Evolutionary conservation across 2,888 invertebrate species (phyloP).

Genomic region (Orthonychiurus folsomi): DNA sequence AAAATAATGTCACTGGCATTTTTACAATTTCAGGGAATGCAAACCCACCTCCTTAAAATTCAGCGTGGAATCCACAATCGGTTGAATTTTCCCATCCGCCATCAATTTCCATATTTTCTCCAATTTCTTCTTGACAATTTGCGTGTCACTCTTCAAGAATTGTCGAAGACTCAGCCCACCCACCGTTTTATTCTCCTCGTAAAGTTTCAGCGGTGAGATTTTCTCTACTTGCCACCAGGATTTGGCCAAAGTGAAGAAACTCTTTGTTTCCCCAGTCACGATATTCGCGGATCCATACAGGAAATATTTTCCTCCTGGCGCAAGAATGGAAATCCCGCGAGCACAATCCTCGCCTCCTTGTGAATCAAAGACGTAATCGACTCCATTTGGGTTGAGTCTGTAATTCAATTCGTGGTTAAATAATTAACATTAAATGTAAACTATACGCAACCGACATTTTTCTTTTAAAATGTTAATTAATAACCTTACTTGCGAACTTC

Average conservation of each 20-base stretch:
- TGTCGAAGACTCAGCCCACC: constrained; percentile 75
- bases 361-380: constrained; percentile 78
- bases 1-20: neutral
- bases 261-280: constrained; percentile 82
- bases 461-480: no score
- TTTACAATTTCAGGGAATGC: neutral
- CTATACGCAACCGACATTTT: no score
- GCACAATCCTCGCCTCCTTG: constrained; percentile 82
- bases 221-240: constrained; percentile 86
- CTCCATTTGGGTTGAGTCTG: constrained; percentile 65
- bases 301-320: constrained; percentile 81
- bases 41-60: constrained; percentile 68
- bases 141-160: constrained; percentile 64
- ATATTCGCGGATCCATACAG: constrained; percentile 80
- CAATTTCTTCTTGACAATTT: constrained; percentile 61
- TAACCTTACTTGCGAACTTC: constrained; percentile 70
- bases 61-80: constrained; percentile 74
- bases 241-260: constrained; percentile 76
- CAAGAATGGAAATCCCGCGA: constrained; percentile 69
- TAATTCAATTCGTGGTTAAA: no score
- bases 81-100: constrained; percentile 68
- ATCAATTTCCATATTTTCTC: constrained; percentile 65
- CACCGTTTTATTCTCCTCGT: constrained; percentile 77
- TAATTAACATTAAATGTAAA: no score
- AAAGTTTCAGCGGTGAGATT: constrained; percentile 75